These are phyloP conservation scores for Podargus strigoides DNA, from an alignment of 2,797 vertebrate species.

Conservation along the genomic window DNA sequence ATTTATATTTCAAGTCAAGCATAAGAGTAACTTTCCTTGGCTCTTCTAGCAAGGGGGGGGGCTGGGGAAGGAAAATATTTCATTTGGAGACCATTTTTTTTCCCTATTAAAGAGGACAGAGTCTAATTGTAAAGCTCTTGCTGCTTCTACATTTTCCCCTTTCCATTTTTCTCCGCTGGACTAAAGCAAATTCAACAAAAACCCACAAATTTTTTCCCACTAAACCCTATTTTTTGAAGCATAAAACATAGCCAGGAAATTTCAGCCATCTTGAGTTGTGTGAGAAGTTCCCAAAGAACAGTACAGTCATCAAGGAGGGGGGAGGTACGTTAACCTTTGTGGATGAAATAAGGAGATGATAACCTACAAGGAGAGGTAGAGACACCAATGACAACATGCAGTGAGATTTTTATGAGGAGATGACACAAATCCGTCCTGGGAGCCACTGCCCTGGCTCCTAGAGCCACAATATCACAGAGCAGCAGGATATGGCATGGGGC, in stretches of 20 bases:
- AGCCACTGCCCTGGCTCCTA: neutral
- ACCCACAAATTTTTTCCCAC: neutral
- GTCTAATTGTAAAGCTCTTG: neutral
- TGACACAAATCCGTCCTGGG: neutral
- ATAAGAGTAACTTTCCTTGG: neutral
- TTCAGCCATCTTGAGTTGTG: neutral
- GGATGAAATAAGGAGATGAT: neutral
- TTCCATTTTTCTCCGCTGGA: neutral
- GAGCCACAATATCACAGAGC: neutral
- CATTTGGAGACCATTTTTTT: neutral
- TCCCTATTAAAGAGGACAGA: neutral
- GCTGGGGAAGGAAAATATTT: no score
- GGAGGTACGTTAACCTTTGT: neutral
- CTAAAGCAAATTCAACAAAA: neutral
- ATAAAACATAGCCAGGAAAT: neutral
- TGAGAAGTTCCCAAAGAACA: neutral
- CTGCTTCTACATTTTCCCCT: neutral
- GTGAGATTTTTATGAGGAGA: neutral
- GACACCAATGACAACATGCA: neutral
- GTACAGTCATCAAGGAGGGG: neutral
- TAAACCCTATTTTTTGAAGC: neutral
- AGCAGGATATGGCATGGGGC: neutral
- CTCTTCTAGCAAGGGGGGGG: neutral
- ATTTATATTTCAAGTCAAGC: conserved; percentile 17
- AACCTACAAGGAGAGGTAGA: neutral